These are phyloP conservation scores for Halisarca cf. caerulea DNA, from an alignment of 37 sponge, comb jelly and placozoan species.

Conservation along the genomic window DNA sequence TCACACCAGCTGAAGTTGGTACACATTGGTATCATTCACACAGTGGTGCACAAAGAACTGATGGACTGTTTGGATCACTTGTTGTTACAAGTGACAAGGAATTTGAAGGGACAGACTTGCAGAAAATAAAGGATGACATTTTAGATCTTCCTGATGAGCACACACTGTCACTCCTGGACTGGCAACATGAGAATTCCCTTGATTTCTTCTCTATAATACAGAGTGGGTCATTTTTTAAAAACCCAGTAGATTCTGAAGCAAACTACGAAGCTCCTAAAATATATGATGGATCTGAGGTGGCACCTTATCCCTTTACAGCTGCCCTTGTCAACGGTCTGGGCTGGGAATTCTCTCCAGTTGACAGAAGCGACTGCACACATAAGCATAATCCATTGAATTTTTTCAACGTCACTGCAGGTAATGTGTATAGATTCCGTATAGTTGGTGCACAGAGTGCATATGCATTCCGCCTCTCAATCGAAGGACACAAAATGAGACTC, in stretches of 20 bases:
- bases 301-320: slow-evolving; percentile 69
- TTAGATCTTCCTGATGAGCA: slow-evolving; percentile 57
- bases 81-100: slow-evolving; percentile 35
- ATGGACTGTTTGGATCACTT: slow-evolving; percentile 78
- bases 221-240: neutral
- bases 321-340: slow-evolving; percentile 84
- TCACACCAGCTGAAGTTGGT: slow-evolving; percentile 59
- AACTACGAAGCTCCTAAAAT: neutral
- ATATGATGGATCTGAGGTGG: slow-evolving; percentile 61
- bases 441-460: slow-evolving; percentile 80
- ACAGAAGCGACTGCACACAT: neutral
- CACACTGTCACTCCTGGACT: slow-evolving; percentile 74
- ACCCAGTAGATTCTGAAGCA: neutral
- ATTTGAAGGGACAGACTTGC: neutral
- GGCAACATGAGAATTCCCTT: slow-evolving; percentile 59
- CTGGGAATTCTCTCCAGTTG: slow-evolving; percentile 12
- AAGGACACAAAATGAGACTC: slow-evolving; percentile 59
- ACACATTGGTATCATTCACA: slow-evolving; percentile 91
- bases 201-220: slow-evolving; percentile 39
- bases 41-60: slow-evolving; percentile 72
- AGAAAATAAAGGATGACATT: neutral
- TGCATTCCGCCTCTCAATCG: slow-evolving; percentile 69
- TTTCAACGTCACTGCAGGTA: neutral
- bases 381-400: neutral
- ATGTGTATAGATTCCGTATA: slow-evolving; percentile 68